A percentile compares a stretch with the other conserved stretches of the same genome.
Conservation (phyloP, 2,888 invertebrate genomes). For the Melinopterus prodromus region DNA sequence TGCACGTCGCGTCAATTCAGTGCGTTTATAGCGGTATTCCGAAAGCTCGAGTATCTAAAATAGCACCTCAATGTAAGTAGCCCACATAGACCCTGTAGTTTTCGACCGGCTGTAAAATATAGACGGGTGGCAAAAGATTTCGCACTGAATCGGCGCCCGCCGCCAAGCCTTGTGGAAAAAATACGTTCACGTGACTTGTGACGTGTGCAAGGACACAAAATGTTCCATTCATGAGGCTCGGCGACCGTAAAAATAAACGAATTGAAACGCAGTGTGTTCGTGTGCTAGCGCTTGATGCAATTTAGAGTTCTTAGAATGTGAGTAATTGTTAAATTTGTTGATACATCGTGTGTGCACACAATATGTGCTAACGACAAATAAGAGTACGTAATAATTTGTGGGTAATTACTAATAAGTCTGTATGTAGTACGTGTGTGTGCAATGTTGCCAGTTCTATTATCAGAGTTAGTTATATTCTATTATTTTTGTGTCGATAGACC, state of each 20-base stretch:
- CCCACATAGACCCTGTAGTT: too few species aligned
- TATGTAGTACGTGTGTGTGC: not conserved
- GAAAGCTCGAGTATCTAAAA: not conserved
- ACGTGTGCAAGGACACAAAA: not conserved
- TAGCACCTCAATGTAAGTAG: not conserved
- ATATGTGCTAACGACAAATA: not conserved
- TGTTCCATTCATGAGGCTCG: not conserved
- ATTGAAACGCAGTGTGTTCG: not conserved
- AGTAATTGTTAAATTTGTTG: not conserved
- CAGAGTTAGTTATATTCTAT: too few species aligned
- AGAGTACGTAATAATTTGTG: not conserved
- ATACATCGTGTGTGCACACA: not conserved
- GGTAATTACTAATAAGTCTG: not conserved
- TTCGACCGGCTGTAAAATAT: too few species aligned
- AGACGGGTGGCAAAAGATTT: not conserved
- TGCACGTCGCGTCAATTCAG: not conserved
- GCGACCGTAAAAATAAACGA: not conserved
- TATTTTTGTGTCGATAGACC: too few species aligned
- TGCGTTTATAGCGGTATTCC: not conserved
- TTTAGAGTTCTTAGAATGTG: not conserved
- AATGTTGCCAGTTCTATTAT: not conserved
- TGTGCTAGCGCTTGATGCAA: not conserved
- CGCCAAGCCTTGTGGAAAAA: not conserved
- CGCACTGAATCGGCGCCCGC: not conserved
- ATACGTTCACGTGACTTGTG: not conserved